A percentile compares a stretch with the other conserved stretches of the same genome.
These are phyloP conservation scores for Procambarus clarkii DNA, from an alignment of 1,140 invertebrate species.

Conservation along the genomic window DNA sequence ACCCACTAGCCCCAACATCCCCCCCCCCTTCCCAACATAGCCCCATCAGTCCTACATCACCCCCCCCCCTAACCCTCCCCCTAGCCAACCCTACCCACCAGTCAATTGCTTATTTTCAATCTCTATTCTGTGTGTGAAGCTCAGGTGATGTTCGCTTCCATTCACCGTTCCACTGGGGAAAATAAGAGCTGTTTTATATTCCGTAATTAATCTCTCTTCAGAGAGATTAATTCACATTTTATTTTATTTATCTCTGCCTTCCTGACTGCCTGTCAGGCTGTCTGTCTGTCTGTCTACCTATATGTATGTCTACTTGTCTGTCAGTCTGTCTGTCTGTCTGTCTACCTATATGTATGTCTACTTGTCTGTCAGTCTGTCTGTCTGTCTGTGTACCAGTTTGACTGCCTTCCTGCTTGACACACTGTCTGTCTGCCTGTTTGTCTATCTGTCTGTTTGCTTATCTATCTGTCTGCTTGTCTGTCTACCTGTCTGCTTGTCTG, in stretches of 20 bases:
- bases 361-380: no score
- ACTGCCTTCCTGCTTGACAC: no score
- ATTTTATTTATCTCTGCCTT: constrained; percentile 11
- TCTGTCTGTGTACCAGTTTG: neutral
- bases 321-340: neutral
- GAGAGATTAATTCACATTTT: neutral
- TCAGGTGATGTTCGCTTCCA: neutral
- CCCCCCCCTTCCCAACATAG: neutral
- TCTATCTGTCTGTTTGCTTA: no score
- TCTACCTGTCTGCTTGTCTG: no score
- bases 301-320: no score
- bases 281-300: no score
- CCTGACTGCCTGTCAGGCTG: neutral
- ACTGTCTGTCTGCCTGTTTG: neutral
- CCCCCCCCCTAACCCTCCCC: neutral
- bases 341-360: neutral
- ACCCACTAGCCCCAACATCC: neutral
- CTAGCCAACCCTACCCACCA: neutral
- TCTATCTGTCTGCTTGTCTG: no score
- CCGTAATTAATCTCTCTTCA: neutral
- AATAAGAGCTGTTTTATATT: neutral
- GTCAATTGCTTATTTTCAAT: neutral
- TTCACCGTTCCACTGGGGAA: no score
- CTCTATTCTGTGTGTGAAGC: neutral
- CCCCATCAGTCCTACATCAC: no score